A percentile compares a stretch with the other conserved stretches of the same genome.
These are phyloP conservation scores for Aphaenogaster ashmeadi DNA, from an alignment of 1,140 invertebrate species.

Conservation along the genomic window DNA sequence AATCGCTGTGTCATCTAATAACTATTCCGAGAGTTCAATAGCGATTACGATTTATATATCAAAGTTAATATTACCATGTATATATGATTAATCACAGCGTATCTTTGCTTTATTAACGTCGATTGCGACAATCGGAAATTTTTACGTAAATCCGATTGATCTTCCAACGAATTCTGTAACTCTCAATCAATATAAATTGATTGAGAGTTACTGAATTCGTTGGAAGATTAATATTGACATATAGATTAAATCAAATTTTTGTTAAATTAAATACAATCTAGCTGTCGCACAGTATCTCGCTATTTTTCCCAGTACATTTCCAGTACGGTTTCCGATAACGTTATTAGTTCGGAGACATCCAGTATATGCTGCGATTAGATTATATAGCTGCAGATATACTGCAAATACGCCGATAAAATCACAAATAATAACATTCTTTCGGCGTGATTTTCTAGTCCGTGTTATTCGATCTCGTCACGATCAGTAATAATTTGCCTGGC, in stretches of 20 bases:
- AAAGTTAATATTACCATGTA: not conserved
- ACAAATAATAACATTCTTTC: constrained; percentile 22
- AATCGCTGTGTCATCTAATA: constrained; percentile 56
- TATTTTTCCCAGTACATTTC: constrained; percentile 10
- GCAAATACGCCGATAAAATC: constrained; percentile 31
- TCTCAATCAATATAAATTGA: not conserved
- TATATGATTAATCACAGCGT: not conserved
- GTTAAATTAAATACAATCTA: not conserved
- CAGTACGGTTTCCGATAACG: not conserved
- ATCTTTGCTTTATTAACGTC: not conserved
- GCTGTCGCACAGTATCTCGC: not conserved
- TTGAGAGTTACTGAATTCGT: no score
- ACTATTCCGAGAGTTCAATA: not conserved
- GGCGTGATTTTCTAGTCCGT: constrained; percentile 4
- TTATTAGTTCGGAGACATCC: not conserved
- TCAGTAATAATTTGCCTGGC: not conserved
- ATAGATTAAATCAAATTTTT: not conserved
- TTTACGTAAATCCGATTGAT: not conserved
- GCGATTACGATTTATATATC: not conserved
- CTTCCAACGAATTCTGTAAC: not conserved
- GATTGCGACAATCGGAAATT: not conserved
- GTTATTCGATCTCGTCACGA: not conserved
- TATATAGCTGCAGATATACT: not conserved
- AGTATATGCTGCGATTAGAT: constrained; percentile 25
- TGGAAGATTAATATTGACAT: no score